Conservation (phyloP, 2,797 vertebrate genomes). For the Eremophila alpestris region DNA sequence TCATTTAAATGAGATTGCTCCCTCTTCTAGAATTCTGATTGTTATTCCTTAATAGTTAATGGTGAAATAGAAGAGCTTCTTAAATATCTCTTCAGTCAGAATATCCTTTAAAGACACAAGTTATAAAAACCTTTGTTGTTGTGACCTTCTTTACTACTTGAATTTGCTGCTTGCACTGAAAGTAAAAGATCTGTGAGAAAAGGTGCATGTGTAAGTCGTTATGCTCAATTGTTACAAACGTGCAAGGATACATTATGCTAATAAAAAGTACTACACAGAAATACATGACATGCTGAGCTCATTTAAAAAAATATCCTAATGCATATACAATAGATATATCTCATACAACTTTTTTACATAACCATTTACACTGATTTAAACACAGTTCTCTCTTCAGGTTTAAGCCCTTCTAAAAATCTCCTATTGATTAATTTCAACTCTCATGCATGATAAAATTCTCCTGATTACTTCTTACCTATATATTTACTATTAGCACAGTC, state of each 20-base stretch:
- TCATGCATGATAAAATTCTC: slow-evolving; percentile 19
- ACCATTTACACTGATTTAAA: slow-evolving; percentile 26
- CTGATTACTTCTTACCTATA: slow-evolving; percentile 33
- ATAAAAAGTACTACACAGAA: neutral
- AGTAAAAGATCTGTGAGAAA: slow-evolving; percentile 75
- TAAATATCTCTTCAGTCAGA: slow-evolving; percentile 74
- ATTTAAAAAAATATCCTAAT: neutral
- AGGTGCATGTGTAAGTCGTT: slow-evolving; percentile 68
- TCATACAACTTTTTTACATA: neutral
- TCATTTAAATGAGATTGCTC: slow-evolving; percentile 66
- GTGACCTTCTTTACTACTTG: slow-evolving; percentile 77
- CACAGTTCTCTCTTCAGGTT: slow-evolving; percentile 16
- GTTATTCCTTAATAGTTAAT: slow-evolving; percentile 72
- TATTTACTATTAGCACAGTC: slow-evolving; percentile 48
- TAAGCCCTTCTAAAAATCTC: neutral
- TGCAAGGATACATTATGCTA: slow-evolving; percentile 35
- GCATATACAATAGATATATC: neutral
- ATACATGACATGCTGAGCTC: neutral
- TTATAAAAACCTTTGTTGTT: slow-evolving; percentile 74
- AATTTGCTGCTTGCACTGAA: slow-evolving; percentile 77
- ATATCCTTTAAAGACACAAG: slow-evolving; percentile 78
- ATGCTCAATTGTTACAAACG: slow-evolving; percentile 35
- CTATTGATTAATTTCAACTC: neutral
- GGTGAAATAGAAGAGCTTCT: slow-evolving; percentile 70
- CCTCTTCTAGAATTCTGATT: slow-evolving; percentile 72